Evolutionary conservation across 1,140 invertebrate species (phyloP), one percentile per base, ranked within the genome.

Genomic region (Vollenhovia emeryi): DNA sequence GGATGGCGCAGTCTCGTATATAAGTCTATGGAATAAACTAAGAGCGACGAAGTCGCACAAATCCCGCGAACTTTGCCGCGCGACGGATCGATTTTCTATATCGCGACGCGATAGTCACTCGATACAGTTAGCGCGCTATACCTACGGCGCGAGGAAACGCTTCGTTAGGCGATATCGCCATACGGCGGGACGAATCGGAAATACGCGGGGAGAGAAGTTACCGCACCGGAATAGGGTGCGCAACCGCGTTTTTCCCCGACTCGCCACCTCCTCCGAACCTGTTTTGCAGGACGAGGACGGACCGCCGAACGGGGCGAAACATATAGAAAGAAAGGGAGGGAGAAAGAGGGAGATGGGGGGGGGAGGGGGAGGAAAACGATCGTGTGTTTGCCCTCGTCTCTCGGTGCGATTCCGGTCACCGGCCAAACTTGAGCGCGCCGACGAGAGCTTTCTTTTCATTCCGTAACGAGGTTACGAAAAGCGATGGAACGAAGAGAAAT

Each of bases 401-500:
- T n/a, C 36, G 36, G 76, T 52, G 60, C 24, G 62, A 52, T 52
- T 79, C 62, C 76, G 76, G 59, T 79, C 45, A 50, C 76, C 64
- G 50, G 64, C 50, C 48, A 52, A 73, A 82, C 78, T 71, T 57
- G 50, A 57, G 11, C 66, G 8, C 75, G 55, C 30, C 60, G 50
- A 55, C 64, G 36, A 73, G 66, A 73, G 78, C 66, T 82, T 73
- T 82, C 78, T 59, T 82, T 71, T 73, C 78, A 71, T 71, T 57
- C n/a, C 27, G 66, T 73, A 82, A 82, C 40, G 66, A 82, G 27
- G 24, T 82, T 82, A 82, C 27, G 66, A 73, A n/a, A n/a, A 82
- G 52, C 66, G 78, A 82, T 59, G 50, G 66, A 73, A 82, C 66
- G 78, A 71, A 82, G 66, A 82, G 66, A 82, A 82, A 57, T 82